These are phyloP conservation scores for Gobionotothen gibberifrons DNA, from an alignment of 2,797 vertebrate genomes.

Conservation along the genomic window DNA sequence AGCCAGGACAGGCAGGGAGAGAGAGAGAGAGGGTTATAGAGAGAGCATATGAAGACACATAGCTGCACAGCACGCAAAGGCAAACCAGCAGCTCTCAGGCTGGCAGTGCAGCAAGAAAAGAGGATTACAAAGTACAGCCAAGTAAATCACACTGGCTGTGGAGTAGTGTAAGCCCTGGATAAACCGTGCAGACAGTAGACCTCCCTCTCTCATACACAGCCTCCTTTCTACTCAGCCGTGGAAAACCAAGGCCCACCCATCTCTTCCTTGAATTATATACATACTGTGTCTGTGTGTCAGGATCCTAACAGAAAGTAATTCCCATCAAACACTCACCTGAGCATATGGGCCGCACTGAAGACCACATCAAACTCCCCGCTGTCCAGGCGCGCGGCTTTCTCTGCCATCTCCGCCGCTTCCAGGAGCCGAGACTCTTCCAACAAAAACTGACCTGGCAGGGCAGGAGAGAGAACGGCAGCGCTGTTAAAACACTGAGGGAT, in stretches of 20 bases:
- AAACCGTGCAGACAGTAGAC: constrained; percentile 73
- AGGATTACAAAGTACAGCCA: constrained; percentile 71
- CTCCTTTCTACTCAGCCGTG: constrained; percentile 42
- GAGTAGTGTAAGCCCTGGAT: constrained; percentile 74
- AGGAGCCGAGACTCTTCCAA: constrained; percentile 94
- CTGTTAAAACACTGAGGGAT: constrained; percentile 62
- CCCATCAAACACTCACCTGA: constrained; percentile 86
- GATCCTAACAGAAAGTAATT: constrained; percentile 13
- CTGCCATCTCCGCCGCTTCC: constrained; percentile 97
- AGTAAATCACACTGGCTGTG: constrained; percentile 74
- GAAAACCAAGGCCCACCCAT: constrained; percentile 60
- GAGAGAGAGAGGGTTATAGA: constrained; percentile 17
- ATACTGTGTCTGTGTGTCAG: neutral
- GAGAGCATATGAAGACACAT: constrained; percentile 44
- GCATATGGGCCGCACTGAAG: constrained; percentile 99
- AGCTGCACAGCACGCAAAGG: constrained; percentile 44
- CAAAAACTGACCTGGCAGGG: constrained; percentile 93
- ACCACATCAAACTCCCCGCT: constrained; percentile 95
- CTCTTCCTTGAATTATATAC: constrained; percentile 34
- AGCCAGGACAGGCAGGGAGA: constrained; percentile 28
- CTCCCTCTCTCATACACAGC: constrained; percentile 54
- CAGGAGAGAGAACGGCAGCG: constrained; percentile 56
- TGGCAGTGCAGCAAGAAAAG: constrained; percentile 62
- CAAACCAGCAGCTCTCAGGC: constrained; percentile 61
- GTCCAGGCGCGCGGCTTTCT: constrained; percentile 95